phyloP scores from a whole-genome alignment of 2,797 vertebrate genomes.

The Prionace glauca region DNA sequence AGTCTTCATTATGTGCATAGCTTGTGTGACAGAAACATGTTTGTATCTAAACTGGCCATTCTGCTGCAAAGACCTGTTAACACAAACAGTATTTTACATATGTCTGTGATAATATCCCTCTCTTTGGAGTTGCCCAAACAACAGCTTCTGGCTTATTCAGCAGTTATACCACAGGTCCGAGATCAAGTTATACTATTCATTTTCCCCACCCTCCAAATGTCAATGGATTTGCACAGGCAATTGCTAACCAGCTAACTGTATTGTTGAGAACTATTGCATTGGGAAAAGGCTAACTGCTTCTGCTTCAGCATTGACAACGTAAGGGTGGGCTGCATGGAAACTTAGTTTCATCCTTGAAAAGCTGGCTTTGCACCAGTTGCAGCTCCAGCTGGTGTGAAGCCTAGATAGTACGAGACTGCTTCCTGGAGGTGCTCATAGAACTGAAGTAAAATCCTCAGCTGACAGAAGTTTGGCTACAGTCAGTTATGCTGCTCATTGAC shows the following conservation, averaged over 20 bases:
- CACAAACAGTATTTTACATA: neutral
- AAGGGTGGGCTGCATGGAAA: neutral
- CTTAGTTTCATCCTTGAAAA: neutral
- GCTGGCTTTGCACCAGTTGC: neutral
- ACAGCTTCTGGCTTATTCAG: neutral
- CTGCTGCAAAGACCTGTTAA: neutral
- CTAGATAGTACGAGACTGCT: neutral
- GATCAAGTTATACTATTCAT: neutral
- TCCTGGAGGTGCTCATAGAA: neutral
- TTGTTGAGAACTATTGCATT: too few relatives aligned
- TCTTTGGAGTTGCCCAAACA: neutral
- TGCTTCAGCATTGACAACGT: neutral
- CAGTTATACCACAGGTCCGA: neutral
- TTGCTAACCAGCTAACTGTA: neutral
- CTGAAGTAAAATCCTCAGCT: constrained; percentile 9
- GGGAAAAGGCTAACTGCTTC: neutral
- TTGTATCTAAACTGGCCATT: neutral
- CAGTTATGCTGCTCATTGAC: neutral
- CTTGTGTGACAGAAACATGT: neutral
- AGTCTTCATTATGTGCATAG: neutral
- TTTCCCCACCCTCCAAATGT: neutral
- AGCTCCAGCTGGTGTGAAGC: neutral
- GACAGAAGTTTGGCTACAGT: neutral
- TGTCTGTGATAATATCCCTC: neutral
- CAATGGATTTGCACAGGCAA: neutral